Base-by-base conservation (phyloP, 2,888 invertebrate species). In the Sarcophaga carnaria region DNA sequence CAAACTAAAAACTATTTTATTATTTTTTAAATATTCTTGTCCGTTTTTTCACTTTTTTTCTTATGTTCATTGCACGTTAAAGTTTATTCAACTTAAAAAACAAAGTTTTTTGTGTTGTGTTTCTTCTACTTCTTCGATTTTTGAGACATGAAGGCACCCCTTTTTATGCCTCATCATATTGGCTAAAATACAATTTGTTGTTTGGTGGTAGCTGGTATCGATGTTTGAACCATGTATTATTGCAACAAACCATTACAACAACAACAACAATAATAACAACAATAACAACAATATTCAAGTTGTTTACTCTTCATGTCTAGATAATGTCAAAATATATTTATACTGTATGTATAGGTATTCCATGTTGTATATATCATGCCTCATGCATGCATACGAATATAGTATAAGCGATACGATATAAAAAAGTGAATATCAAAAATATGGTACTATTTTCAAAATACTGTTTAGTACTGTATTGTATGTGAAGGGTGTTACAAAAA, bases 221-320 rank as follows among this genome's bases (percentile, higher is more conserved):
- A 71, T 76, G 49, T 76, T 82, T 54, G 70, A 54, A 66, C 47
- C 70, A 80, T 86, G 76, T 62, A 69, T 70, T 80, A 70, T 75
- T 81, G 66, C 83, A 78, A 69, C 47, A 77, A 80, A 67, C 67
- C 76, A 67, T 49, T 67, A 62, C 67, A 69, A 22, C 74, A 78
- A 70, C 54, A 81, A 63, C 20, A 20, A 20, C 20, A 49, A 71
- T 59, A 74, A 59, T 12, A 27, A 22, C 67, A 74, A 59, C 74
- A 78, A 71, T 22, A 82, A 66, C 25, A 8, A 71, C 71, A 59
- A 72, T 59, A 67, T 72, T 83, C 54, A 71, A 66, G 22, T 79
- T 76, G 71, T 87, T 79, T 87, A 77, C 76, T 84, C 79, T 82
- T 84, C 79, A 79, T 76, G 84, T 79, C 67, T 66, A 87, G 84